Conservation (phyloP, 2,888 invertebrate genomes). For the Catocala nupta region DNA sequence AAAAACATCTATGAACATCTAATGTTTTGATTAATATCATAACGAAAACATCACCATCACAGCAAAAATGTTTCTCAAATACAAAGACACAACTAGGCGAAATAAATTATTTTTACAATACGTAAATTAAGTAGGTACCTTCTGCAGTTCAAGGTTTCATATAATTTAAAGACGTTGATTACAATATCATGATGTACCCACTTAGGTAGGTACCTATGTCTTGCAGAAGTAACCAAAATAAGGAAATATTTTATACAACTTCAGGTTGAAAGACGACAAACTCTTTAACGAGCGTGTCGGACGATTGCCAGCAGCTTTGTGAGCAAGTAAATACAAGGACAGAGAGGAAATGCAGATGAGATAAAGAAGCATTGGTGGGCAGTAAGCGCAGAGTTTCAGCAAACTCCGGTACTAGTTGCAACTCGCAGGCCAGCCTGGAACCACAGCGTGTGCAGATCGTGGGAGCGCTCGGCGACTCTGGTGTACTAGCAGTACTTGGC, state of each 20-base stretch:
- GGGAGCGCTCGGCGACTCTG: slow-evolving; percentile 69
- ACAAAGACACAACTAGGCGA: slow-evolving; percentile 1
- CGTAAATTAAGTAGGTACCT: not conserved
- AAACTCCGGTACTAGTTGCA: slow-evolving; percentile 94
- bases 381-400: slow-evolving; percentile 90
- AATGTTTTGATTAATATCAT: slow-evolving; percentile 12
- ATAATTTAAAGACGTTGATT: not conserved
- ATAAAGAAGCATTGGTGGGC: slow-evolving; percentile 80
- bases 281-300: slow-evolving; percentile 90
- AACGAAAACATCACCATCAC: slow-evolving; percentile 35
- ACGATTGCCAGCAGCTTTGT: slow-evolving; percentile 94
- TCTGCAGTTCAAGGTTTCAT: slow-evolving; percentile 1
- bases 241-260: slow-evolving; percentile 65
- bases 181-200: not conserved
- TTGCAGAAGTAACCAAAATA: slow-evolving; percentile 3
- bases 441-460: slow-evolving; percentile 90
- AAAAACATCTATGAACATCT: slow-evolving; percentile 26
- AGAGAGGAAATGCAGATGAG: slow-evolving; percentile 94
- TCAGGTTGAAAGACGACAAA: slow-evolving; percentile 93
- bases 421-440: slow-evolving; percentile 91
- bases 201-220: not conserved
- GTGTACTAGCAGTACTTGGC: slow-evolving; percentile 70
- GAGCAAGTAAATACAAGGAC: slow-evolving; percentile 94
- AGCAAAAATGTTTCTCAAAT: slow-evolving; percentile 15
- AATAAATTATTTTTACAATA: slow-evolving; percentile 2